A percentile compares a stretch with the other conserved stretches of the same genome.
Evolutionary conservation across 2,113 vertebrate genomes (phyloP).

Genomic region (Gambusia affinis): DNA sequence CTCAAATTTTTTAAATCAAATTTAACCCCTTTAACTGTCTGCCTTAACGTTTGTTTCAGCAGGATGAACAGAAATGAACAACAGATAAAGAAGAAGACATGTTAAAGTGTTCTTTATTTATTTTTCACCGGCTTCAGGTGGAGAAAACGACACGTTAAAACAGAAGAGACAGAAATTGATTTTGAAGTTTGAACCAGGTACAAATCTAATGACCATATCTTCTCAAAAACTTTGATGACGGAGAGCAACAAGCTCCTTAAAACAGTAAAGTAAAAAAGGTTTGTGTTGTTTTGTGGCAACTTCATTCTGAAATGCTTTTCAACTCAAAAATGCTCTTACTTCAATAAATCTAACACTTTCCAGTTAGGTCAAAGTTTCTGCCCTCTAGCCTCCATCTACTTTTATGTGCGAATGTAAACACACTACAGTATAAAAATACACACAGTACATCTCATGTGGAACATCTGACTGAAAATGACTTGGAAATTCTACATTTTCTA

Average conservation of each 20-base stretch:
- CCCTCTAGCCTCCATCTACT: not conserved
- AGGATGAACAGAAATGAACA: not conserved
- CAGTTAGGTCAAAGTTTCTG: not conserved
- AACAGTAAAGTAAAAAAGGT: not conserved
- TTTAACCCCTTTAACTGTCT: not conserved
- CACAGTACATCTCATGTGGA: not conserved
- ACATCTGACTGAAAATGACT: too few relatives aligned
- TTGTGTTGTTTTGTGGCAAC: not conserved
- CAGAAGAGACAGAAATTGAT: not conserved
- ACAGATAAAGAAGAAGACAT: not conserved
- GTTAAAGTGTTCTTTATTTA: not conserved
- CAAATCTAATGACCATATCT: not conserved
- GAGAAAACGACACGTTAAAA: not conserved
- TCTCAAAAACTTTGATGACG: not conserved
- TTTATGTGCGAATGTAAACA: not conserved
- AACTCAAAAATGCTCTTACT: not conserved
- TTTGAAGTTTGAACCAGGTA: not conserved
- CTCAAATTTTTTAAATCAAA: too few relatives aligned
- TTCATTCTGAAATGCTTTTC: not conserved
- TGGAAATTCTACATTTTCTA: not conserved
- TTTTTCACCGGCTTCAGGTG: not conserved
- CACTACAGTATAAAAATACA: not conserved
- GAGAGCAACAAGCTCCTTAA: not conserved
- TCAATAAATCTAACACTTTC: not conserved
- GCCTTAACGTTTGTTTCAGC: not conserved